Percentiles rank a stretch among this genome's conserved stretches.
These are phyloP conservation scores for Hypotaenidia okinawae DNA, from an alignment of 2,797 vertebrate genomes.

Conservation along the genomic window DNA sequence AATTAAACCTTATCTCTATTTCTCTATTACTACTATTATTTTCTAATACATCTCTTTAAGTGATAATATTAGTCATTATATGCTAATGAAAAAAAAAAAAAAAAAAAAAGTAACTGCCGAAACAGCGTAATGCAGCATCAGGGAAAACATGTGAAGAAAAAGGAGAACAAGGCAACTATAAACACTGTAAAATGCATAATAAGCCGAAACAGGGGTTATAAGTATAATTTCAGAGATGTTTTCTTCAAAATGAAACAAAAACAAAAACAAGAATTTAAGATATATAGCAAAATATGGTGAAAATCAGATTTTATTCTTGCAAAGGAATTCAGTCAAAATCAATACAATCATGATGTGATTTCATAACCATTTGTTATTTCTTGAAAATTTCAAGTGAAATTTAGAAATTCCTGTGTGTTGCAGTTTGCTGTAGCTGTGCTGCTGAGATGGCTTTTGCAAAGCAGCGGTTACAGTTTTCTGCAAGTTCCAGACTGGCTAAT, in stretches of 20 bases:
- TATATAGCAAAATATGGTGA: not conserved
- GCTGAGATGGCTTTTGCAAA: no score
- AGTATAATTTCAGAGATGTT: not conserved
- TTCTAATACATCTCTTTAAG: not conserved
- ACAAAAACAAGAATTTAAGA: not conserved
- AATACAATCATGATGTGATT: not conserved
- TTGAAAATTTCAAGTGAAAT: not conserved
- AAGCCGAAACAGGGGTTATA: not conserved
- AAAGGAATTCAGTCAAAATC: not conserved
- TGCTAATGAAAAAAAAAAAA: not conserved
- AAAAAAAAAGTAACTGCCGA: not conserved
- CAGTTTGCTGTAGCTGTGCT: no score
- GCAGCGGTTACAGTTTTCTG: no score
- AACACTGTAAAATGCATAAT: not conserved
- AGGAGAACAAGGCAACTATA: not conserved
- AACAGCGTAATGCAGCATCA: not conserved
- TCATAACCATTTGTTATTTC: not conserved
- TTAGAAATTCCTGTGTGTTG: not conserved
- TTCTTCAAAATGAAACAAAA: not conserved
- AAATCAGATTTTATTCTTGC: not conserved
- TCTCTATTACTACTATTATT: not conserved
- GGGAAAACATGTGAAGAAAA: not conserved
- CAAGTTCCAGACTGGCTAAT: no score
- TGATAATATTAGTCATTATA: not conserved
- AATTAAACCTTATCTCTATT: not conserved